Percentiles rank a stretch among this genome's conserved stretches.
Evolutionary conservation across 2,888 invertebrate genomes (phyloP).

Genomic region (Ichneumoninae sp.): DNA sequence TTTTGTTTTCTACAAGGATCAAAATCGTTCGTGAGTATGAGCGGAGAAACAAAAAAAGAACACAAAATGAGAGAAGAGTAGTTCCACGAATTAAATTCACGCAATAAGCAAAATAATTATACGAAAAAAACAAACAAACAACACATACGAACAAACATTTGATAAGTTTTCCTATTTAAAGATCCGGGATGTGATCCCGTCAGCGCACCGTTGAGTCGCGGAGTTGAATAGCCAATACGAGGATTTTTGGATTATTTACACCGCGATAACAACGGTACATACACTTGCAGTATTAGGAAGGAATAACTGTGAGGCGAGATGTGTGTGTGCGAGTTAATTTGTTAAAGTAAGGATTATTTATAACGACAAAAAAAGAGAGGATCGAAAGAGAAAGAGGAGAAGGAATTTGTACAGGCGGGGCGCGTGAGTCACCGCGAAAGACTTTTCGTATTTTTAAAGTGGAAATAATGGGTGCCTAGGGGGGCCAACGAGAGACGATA

Average conservation of each 20-base stretch:
- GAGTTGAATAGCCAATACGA: not conserved
- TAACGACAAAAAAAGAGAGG: constrained; percentile 58
- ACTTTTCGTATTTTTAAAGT: constrained; percentile 67
- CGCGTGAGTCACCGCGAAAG: constrained; percentile 71
- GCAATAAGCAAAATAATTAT: constrained; percentile 59
- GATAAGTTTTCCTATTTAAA: constrained; percentile 64
- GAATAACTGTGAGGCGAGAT: constrained; percentile 72
- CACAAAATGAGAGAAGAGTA: constrained; percentile 24
- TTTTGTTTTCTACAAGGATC: constrained; percentile 18
- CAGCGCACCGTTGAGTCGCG: constrained; percentile 56
- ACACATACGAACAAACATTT: constrained; percentile 56
- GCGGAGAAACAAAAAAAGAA: constrained; percentile 26
- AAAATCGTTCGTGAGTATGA: constrained; percentile 56
- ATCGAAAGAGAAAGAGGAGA: constrained; percentile 56
- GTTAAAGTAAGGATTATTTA: constrained; percentile 80
- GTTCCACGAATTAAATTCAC: constrained; percentile 54
- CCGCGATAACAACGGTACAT: constrained; percentile 60
- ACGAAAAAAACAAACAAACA: constrained; percentile 39
- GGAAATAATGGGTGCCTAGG: constrained; percentile 65
- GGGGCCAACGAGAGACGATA: constrained; percentile 63
- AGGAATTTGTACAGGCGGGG: constrained; percentile 77
- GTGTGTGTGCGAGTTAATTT: constrained; percentile 70
- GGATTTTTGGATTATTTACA: constrained; percentile 59
- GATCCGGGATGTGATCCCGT: constrained; percentile 59
- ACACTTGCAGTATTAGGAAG: constrained; percentile 80